These are phyloP conservation scores for Melanotaenia maccullochi DNA, from an alignment of 2,797 vertebrate species.

Conservation along the genomic window DNA sequence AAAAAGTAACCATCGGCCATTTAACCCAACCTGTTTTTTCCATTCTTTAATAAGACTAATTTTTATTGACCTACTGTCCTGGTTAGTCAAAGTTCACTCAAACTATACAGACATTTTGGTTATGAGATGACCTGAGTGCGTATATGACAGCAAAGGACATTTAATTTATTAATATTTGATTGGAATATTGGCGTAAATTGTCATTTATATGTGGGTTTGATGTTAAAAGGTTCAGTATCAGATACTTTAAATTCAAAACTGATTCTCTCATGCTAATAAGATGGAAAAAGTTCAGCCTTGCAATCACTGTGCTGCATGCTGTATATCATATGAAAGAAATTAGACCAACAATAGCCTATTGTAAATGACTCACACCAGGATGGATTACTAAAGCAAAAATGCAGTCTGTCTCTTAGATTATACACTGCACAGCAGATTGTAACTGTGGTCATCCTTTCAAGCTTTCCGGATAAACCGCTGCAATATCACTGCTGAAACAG, in stretches of 20 bases:
- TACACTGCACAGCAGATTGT: slow-evolving; percentile 66
- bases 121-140: neutral
- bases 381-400: slow-evolving; percentile 66
- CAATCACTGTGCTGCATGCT: slow-evolving; percentile 41
- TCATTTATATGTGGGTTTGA: neutral
- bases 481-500: slow-evolving; percentile 74
- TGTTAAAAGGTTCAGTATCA: neutral
- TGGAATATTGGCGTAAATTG: neutral
- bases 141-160: neutral
- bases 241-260: slow-evolving; percentile 2
- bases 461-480: slow-evolving; percentile 70
- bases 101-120: neutral
- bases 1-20: neutral
- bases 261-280: slow-evolving; percentile 17
- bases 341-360: slow-evolving; percentile 65
- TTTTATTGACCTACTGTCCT: neutral
- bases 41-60: neutral
- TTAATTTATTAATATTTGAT: slow-evolving; percentile 16
- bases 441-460: slow-evolving; percentile 71
- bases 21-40: neutral
- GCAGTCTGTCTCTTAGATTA: slow-evolving; percentile 65
- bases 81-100: slow-evolving; percentile 1
- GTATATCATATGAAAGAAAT: slow-evolving; percentile 49
- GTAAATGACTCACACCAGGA: slow-evolving; percentile 71
- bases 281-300: slow-evolving; percentile 19